Conservation (phyloP, 2,797 vertebrate genomes). For the Tenualosa ilisha region DNA sequence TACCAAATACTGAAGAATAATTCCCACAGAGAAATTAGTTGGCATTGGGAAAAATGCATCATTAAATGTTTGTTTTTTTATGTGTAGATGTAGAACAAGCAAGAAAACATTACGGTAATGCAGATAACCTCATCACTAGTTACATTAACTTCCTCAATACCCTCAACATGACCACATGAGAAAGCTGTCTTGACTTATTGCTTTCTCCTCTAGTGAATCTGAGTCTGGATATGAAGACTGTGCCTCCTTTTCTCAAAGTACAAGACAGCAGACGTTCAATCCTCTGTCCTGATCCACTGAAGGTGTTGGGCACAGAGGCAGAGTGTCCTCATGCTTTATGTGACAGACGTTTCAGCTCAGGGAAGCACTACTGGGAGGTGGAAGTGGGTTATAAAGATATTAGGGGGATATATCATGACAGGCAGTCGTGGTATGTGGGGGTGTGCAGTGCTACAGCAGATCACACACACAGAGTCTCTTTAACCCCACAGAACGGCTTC, state of each 20-base stretch:
- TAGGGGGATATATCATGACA: no score
- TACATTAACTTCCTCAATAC: not conserved
- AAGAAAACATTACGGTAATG: not conserved
- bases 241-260: not conserved
- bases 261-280: not conserved
- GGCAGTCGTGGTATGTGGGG: no score
- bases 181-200: not conserved
- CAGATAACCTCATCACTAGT: not conserved
- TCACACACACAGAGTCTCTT: no score
- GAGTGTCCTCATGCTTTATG: not conserved
- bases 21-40: no score
- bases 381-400: no score
- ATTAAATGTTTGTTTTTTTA: not conserved
- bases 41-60: not conserved
- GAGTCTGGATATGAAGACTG: not conserved
- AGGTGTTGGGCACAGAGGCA: not conserved
- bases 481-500: no score
- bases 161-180: not conserved
- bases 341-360: no score
- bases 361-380: no score
- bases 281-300: not conserved
- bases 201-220: not conserved
- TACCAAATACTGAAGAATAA: no score
- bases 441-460: no score
- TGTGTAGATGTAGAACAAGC: not conserved